phyloP scores from a whole-genome alignment of 2,113 vertebrate genomes.

The Naja naja region DNA sequence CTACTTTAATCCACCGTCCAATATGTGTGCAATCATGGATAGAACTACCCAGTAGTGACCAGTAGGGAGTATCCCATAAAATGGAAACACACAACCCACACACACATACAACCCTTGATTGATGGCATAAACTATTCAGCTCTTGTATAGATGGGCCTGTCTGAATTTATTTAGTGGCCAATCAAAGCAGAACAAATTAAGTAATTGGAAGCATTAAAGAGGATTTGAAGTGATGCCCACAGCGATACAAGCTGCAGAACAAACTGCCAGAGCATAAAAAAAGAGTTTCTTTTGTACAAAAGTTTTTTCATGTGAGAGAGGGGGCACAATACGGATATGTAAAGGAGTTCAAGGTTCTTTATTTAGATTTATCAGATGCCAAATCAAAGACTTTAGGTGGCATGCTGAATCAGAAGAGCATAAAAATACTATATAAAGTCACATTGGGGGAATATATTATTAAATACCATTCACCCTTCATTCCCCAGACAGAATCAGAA shows the following conservation, averaged over 20 bases:
- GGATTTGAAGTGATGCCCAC: constrained; percentile 18
- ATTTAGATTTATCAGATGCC: background rate
- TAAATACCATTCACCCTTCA: background rate
- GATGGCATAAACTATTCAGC: constrained; percentile 61
- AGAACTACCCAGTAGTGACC: constrained; percentile 68
- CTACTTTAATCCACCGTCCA: constrained; percentile 74
- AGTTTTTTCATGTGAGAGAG: background rate
- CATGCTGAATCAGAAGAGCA: background rate
- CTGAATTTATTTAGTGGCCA: constrained; percentile 65
- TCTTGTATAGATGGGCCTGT: constrained; percentile 56
- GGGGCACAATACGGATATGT: background rate
- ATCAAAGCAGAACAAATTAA: constrained; percentile 66
- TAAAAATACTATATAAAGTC: background rate
- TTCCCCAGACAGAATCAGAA: background rate
- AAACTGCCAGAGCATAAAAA: background rate
- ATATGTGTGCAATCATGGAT: constrained; percentile 57
- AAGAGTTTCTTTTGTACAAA: background rate
- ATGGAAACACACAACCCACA: constrained; percentile 46
- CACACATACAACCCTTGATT: constrained; percentile 56
- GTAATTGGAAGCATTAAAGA: constrained; percentile 60
- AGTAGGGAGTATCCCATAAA: constrained; percentile 68
- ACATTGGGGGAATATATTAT: background rate
- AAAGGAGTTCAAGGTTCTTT: background rate
- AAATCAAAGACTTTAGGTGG: background rate
- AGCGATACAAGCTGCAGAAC: constrained; percentile 33